phyloP scores from a whole-genome alignment of 2,113 vertebrate species.

The Epinephelus moara region DNA sequence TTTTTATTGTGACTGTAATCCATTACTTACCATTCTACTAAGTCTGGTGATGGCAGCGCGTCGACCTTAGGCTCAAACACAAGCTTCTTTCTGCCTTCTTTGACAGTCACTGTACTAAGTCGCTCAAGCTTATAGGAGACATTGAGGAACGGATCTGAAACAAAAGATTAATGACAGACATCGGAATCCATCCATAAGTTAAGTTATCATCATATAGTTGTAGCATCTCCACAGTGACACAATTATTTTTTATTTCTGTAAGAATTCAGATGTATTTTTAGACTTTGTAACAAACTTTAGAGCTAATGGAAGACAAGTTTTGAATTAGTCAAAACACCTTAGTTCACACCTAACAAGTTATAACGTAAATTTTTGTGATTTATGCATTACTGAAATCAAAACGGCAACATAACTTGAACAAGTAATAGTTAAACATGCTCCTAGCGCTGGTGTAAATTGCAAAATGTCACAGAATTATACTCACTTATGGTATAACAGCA shows the following conservation, averaged over 20 bases:
- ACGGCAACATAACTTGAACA: too few species aligned
- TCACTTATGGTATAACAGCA: too few species aligned
- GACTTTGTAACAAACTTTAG: background rate
- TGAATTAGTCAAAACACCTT: too few species aligned
- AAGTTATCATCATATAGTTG: background rate
- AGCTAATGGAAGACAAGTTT: background rate
- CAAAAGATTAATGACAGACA: slow-evolving; percentile 28
- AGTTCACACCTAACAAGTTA: too few species aligned
- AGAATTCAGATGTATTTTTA: background rate
- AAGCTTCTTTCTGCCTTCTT: slow-evolving; percentile 79
- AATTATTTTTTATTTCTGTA: background rate
- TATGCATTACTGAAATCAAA: too few species aligned
- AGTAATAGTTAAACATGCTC: too few species aligned
- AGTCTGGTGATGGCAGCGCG: slow-evolving; percentile 83
- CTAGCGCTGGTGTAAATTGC: too few species aligned
- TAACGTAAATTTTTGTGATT: too few species aligned
- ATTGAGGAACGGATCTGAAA: slow-evolving; percentile 88
- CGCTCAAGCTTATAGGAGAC: slow-evolving; percentile 75
- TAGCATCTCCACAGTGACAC: background rate
- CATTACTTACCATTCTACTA: slow-evolving; percentile 84
- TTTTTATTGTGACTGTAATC: slow-evolving; percentile 3
- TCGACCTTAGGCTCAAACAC: slow-evolving; percentile 86
- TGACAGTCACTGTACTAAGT: slow-evolving; percentile 41
- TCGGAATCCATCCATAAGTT: background rate
- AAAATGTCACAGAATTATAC: too few species aligned